Conservation (phyloP, 2,113 vertebrate genomes). For the Holacanthus passer region DNA sequence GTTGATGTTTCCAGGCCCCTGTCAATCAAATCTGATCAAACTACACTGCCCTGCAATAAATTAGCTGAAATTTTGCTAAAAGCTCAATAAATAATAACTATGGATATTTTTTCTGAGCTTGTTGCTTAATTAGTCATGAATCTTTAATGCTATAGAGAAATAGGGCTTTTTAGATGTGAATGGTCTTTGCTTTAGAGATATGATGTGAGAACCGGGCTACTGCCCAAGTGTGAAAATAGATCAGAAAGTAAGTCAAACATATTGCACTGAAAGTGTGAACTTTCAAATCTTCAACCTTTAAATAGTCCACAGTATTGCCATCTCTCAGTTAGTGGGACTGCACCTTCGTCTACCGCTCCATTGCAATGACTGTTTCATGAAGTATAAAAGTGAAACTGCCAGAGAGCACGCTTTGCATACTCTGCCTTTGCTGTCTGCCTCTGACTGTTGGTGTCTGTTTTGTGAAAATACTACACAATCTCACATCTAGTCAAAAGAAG, state of each 20-base stretch:
- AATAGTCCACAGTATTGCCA: constrained; percentile 12
- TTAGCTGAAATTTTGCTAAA: background rate
- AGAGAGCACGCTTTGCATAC: background rate
- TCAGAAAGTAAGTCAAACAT: background rate
- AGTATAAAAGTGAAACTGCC: background rate
- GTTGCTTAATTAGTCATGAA: background rate
- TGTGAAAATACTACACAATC: constrained; percentile 15
- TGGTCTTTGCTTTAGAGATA: background rate
- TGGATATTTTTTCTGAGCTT: background rate
- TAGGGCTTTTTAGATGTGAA: background rate
- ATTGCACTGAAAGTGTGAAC: background rate
- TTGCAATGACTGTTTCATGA: constrained; percentile 11
- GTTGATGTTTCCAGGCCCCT: background rate
- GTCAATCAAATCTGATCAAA: background rate
- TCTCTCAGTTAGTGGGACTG: background rate
- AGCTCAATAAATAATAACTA: background rate
- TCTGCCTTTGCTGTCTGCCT: background rate
- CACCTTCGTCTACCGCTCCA: background rate
- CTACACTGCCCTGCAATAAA: background rate
- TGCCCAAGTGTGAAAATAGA: background rate
- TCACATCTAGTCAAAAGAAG: constrained; percentile 17
- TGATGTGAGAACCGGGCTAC: background rate
- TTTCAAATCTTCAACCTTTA: background rate
- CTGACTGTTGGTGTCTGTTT: background rate
- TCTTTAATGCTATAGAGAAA: background rate